Evolutionary conservation across 1,140 invertebrate species (phyloP), one percentile per base, ranked within the genome.

Genomic region (Meteorus sp.): DNA sequence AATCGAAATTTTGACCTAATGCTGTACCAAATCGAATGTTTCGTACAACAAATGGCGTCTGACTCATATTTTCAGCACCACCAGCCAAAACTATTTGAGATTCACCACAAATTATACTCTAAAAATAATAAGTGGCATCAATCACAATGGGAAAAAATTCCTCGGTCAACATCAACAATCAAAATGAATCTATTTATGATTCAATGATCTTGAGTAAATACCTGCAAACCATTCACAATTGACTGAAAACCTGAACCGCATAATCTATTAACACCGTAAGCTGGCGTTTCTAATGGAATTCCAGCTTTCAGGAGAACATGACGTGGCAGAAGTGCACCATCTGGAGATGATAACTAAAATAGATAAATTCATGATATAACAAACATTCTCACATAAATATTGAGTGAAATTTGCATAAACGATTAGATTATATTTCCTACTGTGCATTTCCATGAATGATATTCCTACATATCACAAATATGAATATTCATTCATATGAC

Each of bases 181-280:
- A 56, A 25, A 51, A 45, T 35, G 50, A 43, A 19, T 53, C 6
- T n/a, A n/a, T n/a, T n/a, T n/a, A n/a, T n/a, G n/a, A n/a, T n/a
- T n/a, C n/a, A n/a, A n/a, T n/a, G n/a, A n/a, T n/a, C n/a, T n/a
- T n/a, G 1, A 33, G 25, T 20, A 11, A 43, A 29, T 82, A 94
- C 92, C 81, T 97, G 95, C 58, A 91, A 89, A 60, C 88, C 95
- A 81, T 88, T 95, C 0, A 97, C 84, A 61, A 98, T 83, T 1
- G 95, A 87, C 75, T 99, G 95, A 78, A 99, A 98, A 3, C 97
- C 97, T 45, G 95, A 97, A 15, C 96, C 97, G 81, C 97, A 95
- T 13, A 95, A 77, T 63, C 94, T 83, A 77, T 97, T 98, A 2
- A 97, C 84, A 27, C 86, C 87, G 0, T 94, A 79, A 2, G 92